A percentile compares a stretch with the other conserved stretches of the same genome.
Conservation (phyloP, 2,888 invertebrate species). For the Eristalis arbustorum region DNA sequence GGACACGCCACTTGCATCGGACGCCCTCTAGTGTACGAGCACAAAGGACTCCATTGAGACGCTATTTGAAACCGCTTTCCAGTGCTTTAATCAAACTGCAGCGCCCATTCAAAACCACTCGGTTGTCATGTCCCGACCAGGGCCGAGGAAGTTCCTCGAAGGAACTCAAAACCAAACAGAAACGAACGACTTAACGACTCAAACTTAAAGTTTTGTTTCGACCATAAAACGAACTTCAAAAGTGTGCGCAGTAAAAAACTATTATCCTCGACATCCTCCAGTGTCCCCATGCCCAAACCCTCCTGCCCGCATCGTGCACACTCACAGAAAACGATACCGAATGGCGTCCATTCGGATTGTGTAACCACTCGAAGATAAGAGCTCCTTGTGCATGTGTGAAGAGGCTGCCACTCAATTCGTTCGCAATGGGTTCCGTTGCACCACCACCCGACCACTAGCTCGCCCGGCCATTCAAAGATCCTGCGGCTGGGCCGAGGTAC, state of each 20-base stretch:
- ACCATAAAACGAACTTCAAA: constrained; percentile 55
- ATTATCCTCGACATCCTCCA: constrained; percentile 30
- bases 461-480: not conserved
- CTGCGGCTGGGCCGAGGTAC: constrained; percentile 1
- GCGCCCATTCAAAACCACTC: not conserved
- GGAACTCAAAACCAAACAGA: not conserved
- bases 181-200: constrained; percentile 40
- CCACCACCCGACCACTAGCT: not conserved
- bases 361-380: constrained; percentile 54
- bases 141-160: not conserved
- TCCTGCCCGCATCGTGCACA: not conserved
- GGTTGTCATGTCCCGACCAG: not conserved
- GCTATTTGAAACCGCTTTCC: not conserved
- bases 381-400: constrained; percentile 44
- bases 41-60: not conserved
- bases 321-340: not conserved
- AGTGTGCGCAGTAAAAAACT: constrained; percentile 42
- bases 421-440: constrained; percentile 28
- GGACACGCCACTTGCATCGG: not conserved
- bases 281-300: not conserved
- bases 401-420: constrained; percentile 53
- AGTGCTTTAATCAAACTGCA: not conserved
- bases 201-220: constrained; percentile 48
- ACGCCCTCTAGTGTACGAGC: not conserved
- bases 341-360: constrained; percentile 30